phyloP scores from a whole-genome alignment of 2,797 vertebrate species.

The Salarias fasciatus region DNA sequence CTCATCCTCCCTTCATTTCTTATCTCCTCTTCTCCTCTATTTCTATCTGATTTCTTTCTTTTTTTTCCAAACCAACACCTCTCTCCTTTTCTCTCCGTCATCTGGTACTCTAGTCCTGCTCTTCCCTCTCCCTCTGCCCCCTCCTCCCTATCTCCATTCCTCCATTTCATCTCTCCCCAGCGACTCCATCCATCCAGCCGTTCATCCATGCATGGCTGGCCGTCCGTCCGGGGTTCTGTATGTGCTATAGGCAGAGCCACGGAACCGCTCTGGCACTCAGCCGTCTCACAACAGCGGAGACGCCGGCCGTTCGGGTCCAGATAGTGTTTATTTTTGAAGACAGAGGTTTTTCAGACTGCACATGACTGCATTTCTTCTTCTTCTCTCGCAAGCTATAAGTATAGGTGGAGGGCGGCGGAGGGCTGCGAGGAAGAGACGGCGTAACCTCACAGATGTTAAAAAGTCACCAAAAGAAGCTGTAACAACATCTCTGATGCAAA shows the following conservation, averaged over 20 bases:
- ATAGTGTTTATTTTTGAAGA: constrained; percentile 70
- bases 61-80: constrained; percentile 6
- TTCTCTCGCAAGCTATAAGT: constrained; percentile 12
- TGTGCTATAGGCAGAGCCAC: constrained; percentile 70
- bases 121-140: constrained; percentile 5
- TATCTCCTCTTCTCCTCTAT: constrained; percentile 16
- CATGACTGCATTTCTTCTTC: constrained; percentile 34
- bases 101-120: constrained; percentile 42
- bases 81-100: constrained; percentile 19
- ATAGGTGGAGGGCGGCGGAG: constrained; percentile 4
- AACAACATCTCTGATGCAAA: background rate
- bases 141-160: constrained; percentile 42
- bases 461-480: background rate
- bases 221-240: constrained; percentile 64
- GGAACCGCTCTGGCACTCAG: constrained; percentile 68
- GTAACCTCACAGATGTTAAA: background rate
- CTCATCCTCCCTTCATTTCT: constrained; percentile 4
- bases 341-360: constrained; percentile 29
- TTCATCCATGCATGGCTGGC: constrained; percentile 70
- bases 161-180: constrained; percentile 68
- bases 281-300: constrained; percentile 65
- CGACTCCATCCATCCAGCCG: constrained; percentile 68
- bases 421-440: background rate
- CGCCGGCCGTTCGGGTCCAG: constrained; percentile 51
- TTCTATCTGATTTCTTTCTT: constrained; percentile 16